Conservation (phyloP, 2,888 invertebrate genomes). For the Luperina testacea region DNA sequence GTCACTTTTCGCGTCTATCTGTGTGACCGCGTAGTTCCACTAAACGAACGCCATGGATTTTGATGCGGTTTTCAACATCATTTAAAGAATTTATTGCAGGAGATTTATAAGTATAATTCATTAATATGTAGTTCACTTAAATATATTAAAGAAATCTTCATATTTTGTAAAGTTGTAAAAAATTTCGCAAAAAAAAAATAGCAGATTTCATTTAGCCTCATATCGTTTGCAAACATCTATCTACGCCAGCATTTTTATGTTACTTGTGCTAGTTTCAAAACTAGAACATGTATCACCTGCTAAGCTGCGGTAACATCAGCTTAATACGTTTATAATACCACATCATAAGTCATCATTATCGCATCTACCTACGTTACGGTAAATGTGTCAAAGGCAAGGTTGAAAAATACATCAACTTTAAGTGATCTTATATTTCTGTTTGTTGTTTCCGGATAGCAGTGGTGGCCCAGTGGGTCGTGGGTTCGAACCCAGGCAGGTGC, state of each 20-base stretch:
- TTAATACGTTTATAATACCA: slow-evolving; percentile 49
- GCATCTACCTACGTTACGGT: neutral
- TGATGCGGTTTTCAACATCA: neutral
- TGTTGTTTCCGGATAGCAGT: no score
- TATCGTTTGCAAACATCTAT: slow-evolving; percentile 7
- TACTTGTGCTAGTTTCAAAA: slow-evolving; percentile 25
- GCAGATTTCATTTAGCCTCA: neutral
- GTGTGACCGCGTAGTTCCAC: neutral
- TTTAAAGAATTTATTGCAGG: neutral
- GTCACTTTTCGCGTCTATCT: neutral
- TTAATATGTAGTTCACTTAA: neutral
- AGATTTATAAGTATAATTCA: neutral
- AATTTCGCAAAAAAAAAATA: neutral
- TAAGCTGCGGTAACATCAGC: slow-evolving; percentile 11
- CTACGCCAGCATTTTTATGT: slow-evolving; percentile 16
- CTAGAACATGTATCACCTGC: slow-evolving; percentile 13
- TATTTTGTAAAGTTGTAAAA: neutral
- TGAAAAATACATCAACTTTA: neutral
- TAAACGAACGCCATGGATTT: neutral
- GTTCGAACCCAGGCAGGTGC: no score
- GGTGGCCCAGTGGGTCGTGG: no score
- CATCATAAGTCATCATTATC: slow-evolving; percentile 17
- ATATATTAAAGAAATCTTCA: neutral
- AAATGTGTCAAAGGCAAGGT: slow-evolving; percentile 41
- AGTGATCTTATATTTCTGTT: neutral